Evolutionary conservation across 1,140 invertebrate genomes (phyloP).

Genomic region (Drosophila takahashii): DNA sequence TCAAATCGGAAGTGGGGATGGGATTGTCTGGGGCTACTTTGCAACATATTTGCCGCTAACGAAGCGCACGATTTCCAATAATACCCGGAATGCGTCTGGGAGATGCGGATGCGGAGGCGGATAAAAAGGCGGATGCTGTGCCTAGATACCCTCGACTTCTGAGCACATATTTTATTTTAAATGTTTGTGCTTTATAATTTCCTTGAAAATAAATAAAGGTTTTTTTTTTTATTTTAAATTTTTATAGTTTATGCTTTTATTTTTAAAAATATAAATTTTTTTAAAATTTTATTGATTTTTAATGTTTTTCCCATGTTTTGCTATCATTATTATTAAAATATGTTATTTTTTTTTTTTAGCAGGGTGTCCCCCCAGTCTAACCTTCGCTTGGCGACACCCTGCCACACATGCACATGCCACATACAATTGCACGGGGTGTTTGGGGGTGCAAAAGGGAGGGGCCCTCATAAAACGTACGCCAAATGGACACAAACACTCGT

Average conservation of each 20-base stretch:
- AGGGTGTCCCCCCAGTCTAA: neutral
- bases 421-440: conserved; percentile 18
- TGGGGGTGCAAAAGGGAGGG: conserved; percentile 1
- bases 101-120: conserved; percentile 25
- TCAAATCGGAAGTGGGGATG: neutral
- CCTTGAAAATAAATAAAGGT: too few species aligned
- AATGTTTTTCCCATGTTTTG: too few species aligned
- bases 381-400: too few species aligned
- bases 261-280: too few species aligned
- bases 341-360: too few species aligned
- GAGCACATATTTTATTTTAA: too few species aligned
- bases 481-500: conserved; percentile 43
- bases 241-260: too few species aligned
- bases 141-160: conserved; percentile 4
- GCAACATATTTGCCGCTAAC: conserved; percentile 79
- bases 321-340: too few species aligned
- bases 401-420: conserved; percentile 6
- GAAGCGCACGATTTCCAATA: conserved; percentile 78
- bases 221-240: too few species aligned
- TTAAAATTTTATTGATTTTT: too few species aligned
- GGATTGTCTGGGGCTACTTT: conserved; percentile 64
- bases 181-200: too few species aligned
- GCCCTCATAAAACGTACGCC: conserved; percentile 55
- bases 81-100: conserved; percentile 54
- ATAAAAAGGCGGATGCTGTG: conserved; percentile 7